phyloP scores from a whole-genome alignment of 2,888 invertebrate genomes.

The Thumatha senex region DNA sequence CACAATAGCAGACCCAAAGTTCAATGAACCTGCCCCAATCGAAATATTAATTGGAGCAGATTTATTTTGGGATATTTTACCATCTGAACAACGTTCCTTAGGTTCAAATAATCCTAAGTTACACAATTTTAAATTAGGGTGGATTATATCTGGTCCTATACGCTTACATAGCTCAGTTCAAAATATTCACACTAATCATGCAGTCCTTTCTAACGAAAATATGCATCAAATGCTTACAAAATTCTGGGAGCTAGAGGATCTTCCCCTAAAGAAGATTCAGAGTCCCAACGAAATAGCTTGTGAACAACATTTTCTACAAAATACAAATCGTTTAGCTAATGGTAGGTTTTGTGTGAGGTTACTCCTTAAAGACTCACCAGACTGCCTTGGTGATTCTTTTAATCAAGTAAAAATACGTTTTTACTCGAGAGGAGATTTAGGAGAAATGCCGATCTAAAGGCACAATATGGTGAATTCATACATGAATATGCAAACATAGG shows the following conservation, averaged over 20 bases:
- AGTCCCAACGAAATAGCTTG: conserved; percentile 5
- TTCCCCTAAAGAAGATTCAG: not conserved
- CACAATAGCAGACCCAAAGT: conserved; percentile 17
- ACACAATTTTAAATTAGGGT: conserved; percentile 17
- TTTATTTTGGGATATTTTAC: conserved; percentile 23
- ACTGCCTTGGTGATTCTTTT: conserved; percentile 25
- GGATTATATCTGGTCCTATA: conserved; percentile 21
- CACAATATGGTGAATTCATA: conserved; percentile 9
- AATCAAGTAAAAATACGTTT: conserved; percentile 17
- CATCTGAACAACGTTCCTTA: conserved; percentile 10
- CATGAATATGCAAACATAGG: conserved; percentile 1
- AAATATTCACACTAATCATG: not conserved
- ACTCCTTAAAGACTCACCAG: conserved; percentile 1
- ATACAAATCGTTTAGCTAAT: not conserved
- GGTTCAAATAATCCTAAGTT: conserved; percentile 12
- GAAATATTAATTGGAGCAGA: conserved; percentile 25
- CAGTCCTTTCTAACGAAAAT: not conserved
- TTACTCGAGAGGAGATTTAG: conserved; percentile 4
- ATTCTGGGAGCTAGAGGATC: conserved; percentile 13
- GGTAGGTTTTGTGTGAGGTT: conserved; percentile 20
- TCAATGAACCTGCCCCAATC: conserved; percentile 15
- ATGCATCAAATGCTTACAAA: conserved; percentile 1
- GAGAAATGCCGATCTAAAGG: conserved; percentile 1
- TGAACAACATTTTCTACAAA: conserved; percentile 7
- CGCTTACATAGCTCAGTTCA: not conserved